A percentile compares a stretch with the other conserved stretches of the same genome.
Evolutionary conservation across 2,113 vertebrate species (phyloP).

Genomic region (Megaleporinus macrocephalus): DNA sequence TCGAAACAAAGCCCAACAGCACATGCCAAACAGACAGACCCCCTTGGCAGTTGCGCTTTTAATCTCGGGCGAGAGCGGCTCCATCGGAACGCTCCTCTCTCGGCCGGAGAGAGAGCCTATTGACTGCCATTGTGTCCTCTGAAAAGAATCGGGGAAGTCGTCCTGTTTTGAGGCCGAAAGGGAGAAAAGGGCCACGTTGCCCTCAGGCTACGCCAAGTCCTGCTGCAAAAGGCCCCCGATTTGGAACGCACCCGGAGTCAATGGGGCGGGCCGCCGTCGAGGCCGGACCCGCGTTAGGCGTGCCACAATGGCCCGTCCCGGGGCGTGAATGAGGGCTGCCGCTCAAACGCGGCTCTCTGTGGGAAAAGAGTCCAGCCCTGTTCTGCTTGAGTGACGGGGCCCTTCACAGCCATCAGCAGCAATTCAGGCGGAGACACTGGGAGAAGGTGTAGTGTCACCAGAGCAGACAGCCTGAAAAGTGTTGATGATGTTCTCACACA

Average conservation of each 20-base stretch:
- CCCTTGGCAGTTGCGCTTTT: slow-evolving; percentile 5
- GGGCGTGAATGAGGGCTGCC: background rate
- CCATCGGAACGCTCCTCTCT: slow-evolving; percentile 48
- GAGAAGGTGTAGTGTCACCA: slow-evolving; percentile 23
- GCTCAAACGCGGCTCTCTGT: background rate
- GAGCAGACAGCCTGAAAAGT: slow-evolving; percentile 25
- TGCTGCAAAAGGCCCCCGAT: slow-evolving; percentile 37
- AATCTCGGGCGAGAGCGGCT: background rate
- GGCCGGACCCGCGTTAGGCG: background rate
- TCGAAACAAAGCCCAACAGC: background rate
- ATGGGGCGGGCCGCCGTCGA: background rate
- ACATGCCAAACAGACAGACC: slow-evolving; percentile 18
- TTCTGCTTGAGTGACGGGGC: slow-evolving; percentile 29
- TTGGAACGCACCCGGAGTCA: slow-evolving; percentile 40
- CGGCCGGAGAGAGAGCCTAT: slow-evolving; percentile 27
- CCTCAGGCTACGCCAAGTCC: slow-evolving; percentile 36
- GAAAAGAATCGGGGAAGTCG: slow-evolving; percentile 44
- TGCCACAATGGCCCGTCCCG: background rate
- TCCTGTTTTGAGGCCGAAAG: slow-evolving; percentile 34
- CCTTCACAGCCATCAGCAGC: slow-evolving; percentile 32
- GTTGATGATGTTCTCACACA: slow-evolving; percentile 36
- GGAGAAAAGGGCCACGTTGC: slow-evolving; percentile 5
- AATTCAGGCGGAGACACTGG: slow-evolving; percentile 36
- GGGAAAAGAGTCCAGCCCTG: background rate
- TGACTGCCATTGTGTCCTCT: slow-evolving; percentile 39